phyloP scores from a whole-genome alignment of 2,797 vertebrate genomes.

The Etheostoma nigrum region DNA sequence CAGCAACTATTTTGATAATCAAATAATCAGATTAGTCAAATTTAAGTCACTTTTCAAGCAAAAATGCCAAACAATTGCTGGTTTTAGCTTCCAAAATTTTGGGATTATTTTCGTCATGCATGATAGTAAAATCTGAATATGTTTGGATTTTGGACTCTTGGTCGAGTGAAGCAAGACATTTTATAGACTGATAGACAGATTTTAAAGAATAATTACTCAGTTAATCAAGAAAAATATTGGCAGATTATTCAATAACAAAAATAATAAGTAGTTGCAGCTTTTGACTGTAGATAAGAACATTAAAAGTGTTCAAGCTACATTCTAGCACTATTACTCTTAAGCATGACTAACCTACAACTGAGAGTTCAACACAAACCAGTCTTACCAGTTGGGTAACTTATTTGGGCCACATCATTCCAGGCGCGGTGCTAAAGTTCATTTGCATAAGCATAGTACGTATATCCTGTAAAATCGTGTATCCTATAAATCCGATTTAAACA shows the following conservation, averaged over 20 bases:
- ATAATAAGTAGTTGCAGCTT: not conserved
- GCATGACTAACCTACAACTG: not conserved
- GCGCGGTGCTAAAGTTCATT: not conserved
- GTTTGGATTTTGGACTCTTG: not conserved
- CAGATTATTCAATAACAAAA: not conserved
- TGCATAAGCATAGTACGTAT: not conserved
- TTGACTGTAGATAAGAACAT: not conserved
- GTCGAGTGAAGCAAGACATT: not conserved
- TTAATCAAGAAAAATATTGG: not conserved
- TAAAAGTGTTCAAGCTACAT: not conserved
- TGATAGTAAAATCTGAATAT: not conserved
- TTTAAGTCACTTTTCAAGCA: not conserved
- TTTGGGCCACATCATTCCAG: not conserved
- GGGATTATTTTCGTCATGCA: not conserved
- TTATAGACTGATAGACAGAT: not conserved
- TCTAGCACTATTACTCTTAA: not conserved
- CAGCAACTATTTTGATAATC: not conserved
- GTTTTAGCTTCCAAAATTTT: not conserved
- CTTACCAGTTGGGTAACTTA: constrained; percentile 31
- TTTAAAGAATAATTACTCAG: not conserved
- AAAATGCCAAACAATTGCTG: not conserved
- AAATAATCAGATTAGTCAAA: too few relatives aligned
- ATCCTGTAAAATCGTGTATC: too few relatives aligned
- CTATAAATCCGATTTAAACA: constrained; percentile 8
- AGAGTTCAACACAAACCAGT: constrained; percentile 41